These are phyloP conservation scores for Morpho deidamia DNA, from an alignment of 2,888 invertebrate species.

Conservation along the genomic window DNA sequence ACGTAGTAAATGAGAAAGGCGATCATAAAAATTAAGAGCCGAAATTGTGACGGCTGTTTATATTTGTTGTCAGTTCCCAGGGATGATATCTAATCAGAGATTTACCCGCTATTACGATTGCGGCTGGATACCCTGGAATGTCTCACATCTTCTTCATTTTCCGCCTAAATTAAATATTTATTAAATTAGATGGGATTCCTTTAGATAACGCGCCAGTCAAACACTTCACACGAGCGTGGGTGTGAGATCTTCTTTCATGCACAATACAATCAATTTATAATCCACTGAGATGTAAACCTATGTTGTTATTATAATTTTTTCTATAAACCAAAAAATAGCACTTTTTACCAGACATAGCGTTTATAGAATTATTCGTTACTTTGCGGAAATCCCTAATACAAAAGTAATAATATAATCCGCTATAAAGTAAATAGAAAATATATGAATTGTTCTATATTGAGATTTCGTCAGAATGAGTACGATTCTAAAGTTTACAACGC, in stretches of 20 bases:
- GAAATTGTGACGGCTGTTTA: conserved; percentile 47
- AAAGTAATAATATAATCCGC: too few species aligned
- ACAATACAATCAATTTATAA: conserved; percentile 4
- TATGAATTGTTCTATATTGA: background rate
- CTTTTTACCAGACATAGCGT: background rate
- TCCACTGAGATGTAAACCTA: conserved; percentile 1
- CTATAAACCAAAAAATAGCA: background rate
- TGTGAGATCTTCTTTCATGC: conserved; percentile 12
- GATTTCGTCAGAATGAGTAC: background rate
- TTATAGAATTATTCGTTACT: too few species aligned
- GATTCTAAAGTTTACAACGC: too few species aligned
- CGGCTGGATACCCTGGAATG: conserved; percentile 44
- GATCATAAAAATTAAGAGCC: conserved; percentile 34
- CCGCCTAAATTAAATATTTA: conserved; percentile 69
- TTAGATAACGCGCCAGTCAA: conserved; percentile 46
- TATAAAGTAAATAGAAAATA: too few species aligned
- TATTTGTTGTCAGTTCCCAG: conserved; percentile 67
- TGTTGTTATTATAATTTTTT: background rate
- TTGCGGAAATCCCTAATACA: too few species aligned
- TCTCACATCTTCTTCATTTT: conserved; percentile 44
- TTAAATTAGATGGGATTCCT: conserved; percentile 59
- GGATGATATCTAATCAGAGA: conserved; percentile 70
- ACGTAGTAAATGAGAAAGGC: background rate
- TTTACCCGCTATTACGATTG: conserved; percentile 63
- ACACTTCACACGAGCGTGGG: conserved; percentile 45